Conservation (phyloP, 2,113 vertebrate genomes). For the Condylura cristata region DNA sequence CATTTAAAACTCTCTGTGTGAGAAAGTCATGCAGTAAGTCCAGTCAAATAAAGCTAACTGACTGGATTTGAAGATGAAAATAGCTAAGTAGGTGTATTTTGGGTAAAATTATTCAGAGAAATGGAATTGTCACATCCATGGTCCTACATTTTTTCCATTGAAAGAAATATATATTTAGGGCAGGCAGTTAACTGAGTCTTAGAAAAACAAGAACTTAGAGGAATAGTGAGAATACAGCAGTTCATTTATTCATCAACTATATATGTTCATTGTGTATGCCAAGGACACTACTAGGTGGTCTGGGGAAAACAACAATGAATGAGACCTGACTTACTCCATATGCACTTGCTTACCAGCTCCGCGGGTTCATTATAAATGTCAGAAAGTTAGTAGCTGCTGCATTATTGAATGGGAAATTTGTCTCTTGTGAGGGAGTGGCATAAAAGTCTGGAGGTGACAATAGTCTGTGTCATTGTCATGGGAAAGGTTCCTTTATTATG, state of each 20-base stretch:
- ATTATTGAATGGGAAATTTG: neutral
- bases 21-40: slow-evolving; percentile 4
- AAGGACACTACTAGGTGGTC: neutral
- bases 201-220: neutral
- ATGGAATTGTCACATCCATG: neutral
- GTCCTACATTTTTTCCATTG: neutral
- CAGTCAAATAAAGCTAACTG: slow-evolving; percentile 42
- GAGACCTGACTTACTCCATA: neutral
- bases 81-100: neutral
- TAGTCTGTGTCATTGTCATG: neutral
- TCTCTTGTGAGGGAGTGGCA: neutral
- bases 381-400: neutral
- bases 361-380: neutral
- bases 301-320: neutral
- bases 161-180: neutral
- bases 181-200: neutral
- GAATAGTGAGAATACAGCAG: neutral
- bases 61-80: slow-evolving; percentile 29
- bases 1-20: neutral
- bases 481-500: neutral
- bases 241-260: neutral
- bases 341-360: neutral
- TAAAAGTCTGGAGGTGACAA: neutral
- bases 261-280: neutral
- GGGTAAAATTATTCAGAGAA: neutral